Base-by-base conservation (phyloP, 2,888 invertebrate species). In the Yponomeuta plumbellus region DNA sequence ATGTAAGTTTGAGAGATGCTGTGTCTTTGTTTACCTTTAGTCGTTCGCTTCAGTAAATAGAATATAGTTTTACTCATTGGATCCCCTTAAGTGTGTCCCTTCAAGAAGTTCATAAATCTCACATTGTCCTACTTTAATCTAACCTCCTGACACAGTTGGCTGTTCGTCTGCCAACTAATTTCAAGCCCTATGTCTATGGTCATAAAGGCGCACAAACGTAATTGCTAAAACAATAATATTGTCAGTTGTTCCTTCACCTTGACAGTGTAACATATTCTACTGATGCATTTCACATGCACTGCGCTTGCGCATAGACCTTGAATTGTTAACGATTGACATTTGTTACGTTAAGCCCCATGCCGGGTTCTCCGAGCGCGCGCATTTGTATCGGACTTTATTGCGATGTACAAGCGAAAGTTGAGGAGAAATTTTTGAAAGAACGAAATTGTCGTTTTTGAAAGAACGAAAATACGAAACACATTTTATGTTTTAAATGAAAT, bases 111-210 rank as follows among this genome's bases (percentile, higher is more conserved):
- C 61, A 61, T 61, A 78, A 74, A 76, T 68, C 67, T 77, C 81
- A 80, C 84, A 83, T 83, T 83, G 83, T 80, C 79, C 83, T 71
- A 81, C 75, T 76, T 83, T 64, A 68, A 64, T 40, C 66, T 68
- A 66, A 20, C n/a, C 21, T 56, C 56, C 20, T n/a, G 56, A 20
- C 20, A 56, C 56, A 56, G n/a, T 22, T 11, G 20, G 21, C 21
- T 6, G 20, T 20, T 22, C 2, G 1, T 21, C 20, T 58, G 58
- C n/a, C 56, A 56, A 17, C 4, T 1, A 10, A 58, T 58, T 58
- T 58, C 21, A 21, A 6, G 11, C 58, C 21, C n/a, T 58, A 22
- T 20, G 44, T 52, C 17, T 4, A 2, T 17, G 3, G 44, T 17
- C 23, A 59, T 59, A 59, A 20, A 21, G 3, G 58, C 21, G 11